Evolutionary conservation across 2,113 vertebrate genomes (phyloP), one percentile per base, ranked within the genome.

Genomic region (Budorcas taxicolor): DNA sequence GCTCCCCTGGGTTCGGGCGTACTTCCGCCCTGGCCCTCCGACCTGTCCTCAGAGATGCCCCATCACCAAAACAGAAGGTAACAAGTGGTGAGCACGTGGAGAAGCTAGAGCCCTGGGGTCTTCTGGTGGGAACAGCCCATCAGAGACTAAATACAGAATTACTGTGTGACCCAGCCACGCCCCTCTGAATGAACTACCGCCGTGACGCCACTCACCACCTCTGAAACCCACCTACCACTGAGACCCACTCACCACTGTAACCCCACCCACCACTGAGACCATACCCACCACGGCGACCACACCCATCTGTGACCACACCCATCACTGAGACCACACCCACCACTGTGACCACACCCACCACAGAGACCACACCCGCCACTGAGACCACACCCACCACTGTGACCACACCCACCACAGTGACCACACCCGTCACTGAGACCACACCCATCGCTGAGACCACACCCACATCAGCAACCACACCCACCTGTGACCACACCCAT

Each of bases 91-190:
- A 87, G 53, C 25, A 15, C 2, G 12, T 1, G 6, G 55, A 52
- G 14, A 19, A 3, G 31, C 4, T 4, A 4, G 74, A 58, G 14
- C 62, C 40, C 47, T 7, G 7, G 21, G 1, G 50, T 0, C 29
- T 7, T 0, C 52, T 3, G 31, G 31, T 1, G 60, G 71, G 25
- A 19, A 55, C 25, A 3, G 16, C 12, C 45, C 25, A 14, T 36
- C 33, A 3, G 5, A 15, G 29, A 1, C 0, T 1, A 6, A 80
- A 80, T 12, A 0, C 2, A 25, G 52, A 47, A 43, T 29, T 10
- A 21, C 33, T 17, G 1, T 1, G 15, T 0, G 19, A 58, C 0
- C 19, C 36, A 14, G 53, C 15, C 2, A 9, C 16, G 40, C 47
- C 33, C 85, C 15, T 25, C 85, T 23, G 23, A 25, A 13, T 13